Percentiles rank a stretch among this genome's conserved stretches.
phyloP scores from a whole-genome alignment of 2,797 vertebrate genomes.

The Peromyscus aztecus region DNA sequence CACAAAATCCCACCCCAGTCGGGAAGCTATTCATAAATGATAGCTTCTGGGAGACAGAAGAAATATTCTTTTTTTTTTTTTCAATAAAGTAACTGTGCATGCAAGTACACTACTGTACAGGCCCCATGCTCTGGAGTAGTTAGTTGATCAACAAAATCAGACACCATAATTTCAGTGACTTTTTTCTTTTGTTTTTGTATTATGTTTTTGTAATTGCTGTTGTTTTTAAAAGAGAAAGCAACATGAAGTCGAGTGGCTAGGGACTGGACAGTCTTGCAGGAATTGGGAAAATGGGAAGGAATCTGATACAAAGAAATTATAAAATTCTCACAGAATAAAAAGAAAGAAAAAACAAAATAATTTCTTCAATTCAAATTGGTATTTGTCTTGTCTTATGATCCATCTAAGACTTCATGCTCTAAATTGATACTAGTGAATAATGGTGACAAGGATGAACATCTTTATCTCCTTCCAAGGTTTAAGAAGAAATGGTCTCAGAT shows the following conservation, averaged over 20 bases:
- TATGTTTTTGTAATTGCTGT: background rate
- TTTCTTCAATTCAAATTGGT: background rate
- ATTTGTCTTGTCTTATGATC: background rate
- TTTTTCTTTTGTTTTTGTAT: background rate
- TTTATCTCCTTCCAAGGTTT: background rate
- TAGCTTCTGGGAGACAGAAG: background rate
- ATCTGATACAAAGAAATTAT: too few relatives aligned
- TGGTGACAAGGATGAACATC: background rate
- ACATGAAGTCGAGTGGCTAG: background rate
- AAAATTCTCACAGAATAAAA: background rate
- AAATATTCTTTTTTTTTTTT: background rate
- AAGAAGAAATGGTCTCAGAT: background rate
- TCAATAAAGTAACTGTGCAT: background rate
- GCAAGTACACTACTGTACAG: background rate
- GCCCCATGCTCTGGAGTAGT: background rate
- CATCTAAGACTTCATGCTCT: background rate
- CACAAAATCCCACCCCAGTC: background rate
- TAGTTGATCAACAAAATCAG: background rate
- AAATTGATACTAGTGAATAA: background rate
- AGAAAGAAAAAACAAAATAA: background rate
- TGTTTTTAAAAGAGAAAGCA: background rate
- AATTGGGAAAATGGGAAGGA: background rate
- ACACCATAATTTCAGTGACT: background rate
- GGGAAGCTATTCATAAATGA: background rate
- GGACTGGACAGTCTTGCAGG: background rate